Evolutionary conservation across 2,797 vertebrate genomes (phyloP).

Genomic region (Erithacus rubecula): DNA sequence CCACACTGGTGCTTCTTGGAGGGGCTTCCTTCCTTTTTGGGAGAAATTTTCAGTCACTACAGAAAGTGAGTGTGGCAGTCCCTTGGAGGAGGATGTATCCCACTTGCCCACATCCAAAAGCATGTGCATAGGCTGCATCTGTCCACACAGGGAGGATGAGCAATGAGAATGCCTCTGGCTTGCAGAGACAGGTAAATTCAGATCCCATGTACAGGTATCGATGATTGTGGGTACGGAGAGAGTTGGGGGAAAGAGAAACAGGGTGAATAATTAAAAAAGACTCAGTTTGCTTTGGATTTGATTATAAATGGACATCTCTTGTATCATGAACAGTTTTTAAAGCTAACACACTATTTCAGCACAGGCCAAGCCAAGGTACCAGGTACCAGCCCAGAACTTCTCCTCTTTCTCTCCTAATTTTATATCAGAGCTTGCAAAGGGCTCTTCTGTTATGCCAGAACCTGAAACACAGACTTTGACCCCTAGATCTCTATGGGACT

Average conservation of each 20-base stretch:
- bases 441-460: background rate
- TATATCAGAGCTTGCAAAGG: background rate
- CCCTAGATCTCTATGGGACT: background rate
- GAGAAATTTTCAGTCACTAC: background rate
- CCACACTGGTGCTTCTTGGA: background rate
- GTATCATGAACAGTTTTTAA: background rate
- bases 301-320: background rate
- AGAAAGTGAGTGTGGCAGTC: background rate
- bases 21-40: background rate
- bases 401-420: background rate
- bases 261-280: background rate
- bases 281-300: background rate
- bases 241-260: background rate
- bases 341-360: background rate
- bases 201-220: background rate
- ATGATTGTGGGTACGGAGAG: too few relatives aligned
- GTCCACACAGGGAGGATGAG: background rate
- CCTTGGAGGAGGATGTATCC: background rate
- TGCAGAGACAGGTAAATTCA: background rate
- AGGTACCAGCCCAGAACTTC: background rate
- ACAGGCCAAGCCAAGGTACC: background rate
- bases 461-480: background rate
- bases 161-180: background rate
- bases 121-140: background rate
- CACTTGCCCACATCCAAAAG: background rate